These are phyloP conservation scores for Dinomys branickii DNA, from an alignment of 2,113 vertebrate genomes.

Conservation along the genomic window DNA sequence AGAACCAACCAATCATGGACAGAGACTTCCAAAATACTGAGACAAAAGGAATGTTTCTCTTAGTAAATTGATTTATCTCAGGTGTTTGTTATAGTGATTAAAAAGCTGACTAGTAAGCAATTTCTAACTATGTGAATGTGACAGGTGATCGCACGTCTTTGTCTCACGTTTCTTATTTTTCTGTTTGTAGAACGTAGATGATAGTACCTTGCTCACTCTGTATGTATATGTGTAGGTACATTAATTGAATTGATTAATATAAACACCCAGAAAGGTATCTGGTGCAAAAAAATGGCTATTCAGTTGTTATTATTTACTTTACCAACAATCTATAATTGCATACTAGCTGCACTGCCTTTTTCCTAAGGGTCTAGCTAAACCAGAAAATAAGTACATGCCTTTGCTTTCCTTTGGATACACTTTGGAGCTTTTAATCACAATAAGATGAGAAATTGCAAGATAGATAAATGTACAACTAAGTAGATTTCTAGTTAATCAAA, in stretches of 20 bases:
- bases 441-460: neutral
- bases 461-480: neutral
- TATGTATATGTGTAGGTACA: neutral
- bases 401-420: conserved; percentile 16
- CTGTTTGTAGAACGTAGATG: neutral
- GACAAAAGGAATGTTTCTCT: neutral
- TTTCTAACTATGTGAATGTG: neutral
- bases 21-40: too few species aligned
- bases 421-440: neutral
- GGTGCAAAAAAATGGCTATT: neutral
- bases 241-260: neutral
- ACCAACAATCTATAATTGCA: neutral
- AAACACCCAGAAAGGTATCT: neutral
- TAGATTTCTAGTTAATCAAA: neutral
- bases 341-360: neutral
- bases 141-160: neutral
- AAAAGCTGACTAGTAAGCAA: neutral
- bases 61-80: neutral
- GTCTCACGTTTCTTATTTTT: neutral
- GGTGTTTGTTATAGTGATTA: neutral
- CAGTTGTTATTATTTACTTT: conserved; percentile 28
- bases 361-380: conserved; percentile 8
- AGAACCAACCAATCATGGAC: too few species aligned
- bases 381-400: neutral
- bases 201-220: neutral